Percentiles rank a stretch among this genome's conserved stretches.
These are phyloP conservation scores for Leuciscus idus DNA, from an alignment of 2,113 vertebrate species.

Conservation along the genomic window DNA sequence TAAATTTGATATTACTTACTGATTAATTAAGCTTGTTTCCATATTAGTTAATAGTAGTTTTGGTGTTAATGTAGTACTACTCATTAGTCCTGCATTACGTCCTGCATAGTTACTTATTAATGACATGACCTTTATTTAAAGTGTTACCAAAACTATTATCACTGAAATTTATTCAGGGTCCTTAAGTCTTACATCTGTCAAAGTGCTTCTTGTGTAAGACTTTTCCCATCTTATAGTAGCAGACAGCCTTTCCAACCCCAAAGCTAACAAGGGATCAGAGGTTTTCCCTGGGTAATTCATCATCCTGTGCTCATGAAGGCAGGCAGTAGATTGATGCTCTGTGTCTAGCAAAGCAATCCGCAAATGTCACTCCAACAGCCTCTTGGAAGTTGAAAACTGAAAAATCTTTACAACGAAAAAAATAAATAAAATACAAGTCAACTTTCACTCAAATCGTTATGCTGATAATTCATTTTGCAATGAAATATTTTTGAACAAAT, in stretches of 20 bases:
- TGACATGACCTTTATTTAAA: too few relatives aligned
- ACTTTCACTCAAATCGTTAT: not conserved
- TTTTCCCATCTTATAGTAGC: not conserved
- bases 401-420: not conserved
- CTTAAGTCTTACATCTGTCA: conserved; percentile 3
- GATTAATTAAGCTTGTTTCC: too few relatives aligned
- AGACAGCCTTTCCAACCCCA: not conserved
- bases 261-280: conserved; percentile 12
- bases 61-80: too few relatives aligned
- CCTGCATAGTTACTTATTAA: too few relatives aligned
- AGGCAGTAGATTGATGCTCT: not conserved
- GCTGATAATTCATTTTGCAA: not conserved
- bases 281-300: not conserved
- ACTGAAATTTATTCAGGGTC: not conserved
- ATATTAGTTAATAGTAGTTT: too few relatives aligned
- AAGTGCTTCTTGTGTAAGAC: not conserved
- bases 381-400: not conserved
- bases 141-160: not conserved
- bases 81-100: too few relatives aligned
- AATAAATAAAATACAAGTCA: not conserved
- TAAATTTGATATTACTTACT: too few relatives aligned
- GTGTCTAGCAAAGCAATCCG: conserved; percentile 2
- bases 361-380: not conserved
- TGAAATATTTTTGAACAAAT: not conserved
- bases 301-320: not conserved